A percentile compares a stretch with the other conserved stretches of the same genome.
phyloP scores from a whole-genome alignment of 2,888 invertebrate genomes.

The Eilema griseolum region DNA sequence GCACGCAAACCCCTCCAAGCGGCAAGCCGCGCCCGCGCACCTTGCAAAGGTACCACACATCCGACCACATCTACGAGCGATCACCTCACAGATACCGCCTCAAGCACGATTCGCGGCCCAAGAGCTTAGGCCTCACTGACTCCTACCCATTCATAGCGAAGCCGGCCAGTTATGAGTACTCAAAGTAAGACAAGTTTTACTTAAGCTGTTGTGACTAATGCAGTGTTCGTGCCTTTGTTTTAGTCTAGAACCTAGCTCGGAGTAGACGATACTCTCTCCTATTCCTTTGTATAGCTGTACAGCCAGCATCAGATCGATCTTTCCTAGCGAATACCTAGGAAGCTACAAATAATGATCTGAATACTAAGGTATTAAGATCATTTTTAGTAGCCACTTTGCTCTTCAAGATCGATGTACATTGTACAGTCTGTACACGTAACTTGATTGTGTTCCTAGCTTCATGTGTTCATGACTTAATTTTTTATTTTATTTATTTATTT shows the following conservation, averaged over 20 bases:
- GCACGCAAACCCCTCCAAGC: conserved; percentile 81
- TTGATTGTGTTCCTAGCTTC: neutral
- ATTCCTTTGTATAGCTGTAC: neutral
- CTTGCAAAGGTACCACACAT: conserved; percentile 86
- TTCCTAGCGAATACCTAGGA: too few species aligned
- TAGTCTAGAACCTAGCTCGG: neutral
- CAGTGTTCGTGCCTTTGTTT: conserved; percentile 6
- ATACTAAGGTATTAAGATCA: too few species aligned
- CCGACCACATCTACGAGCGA: conserved; percentile 80
- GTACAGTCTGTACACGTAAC: neutral
- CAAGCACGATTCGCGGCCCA: conserved; percentile 70
- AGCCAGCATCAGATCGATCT: too few species aligned
- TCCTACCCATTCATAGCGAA: conserved; percentile 76
- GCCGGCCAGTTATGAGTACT: conserved; percentile 77
- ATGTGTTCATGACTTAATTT: neutral
- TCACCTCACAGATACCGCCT: conserved; percentile 62
- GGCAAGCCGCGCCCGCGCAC: conserved; percentile 80
- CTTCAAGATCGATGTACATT: too few species aligned
- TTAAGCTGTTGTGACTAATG: conserved; percentile 55
- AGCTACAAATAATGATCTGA: too few species aligned
- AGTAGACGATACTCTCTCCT: neutral
- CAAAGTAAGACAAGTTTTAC: conserved; percentile 70
- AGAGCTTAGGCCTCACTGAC: conserved; percentile 76
- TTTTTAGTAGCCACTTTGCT: too few species aligned
- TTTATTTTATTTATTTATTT: too few species aligned